These are phyloP conservation scores for Synanthedon tipuliformis DNA, from an alignment of 2,888 invertebrate species.

Conservation along the genomic window DNA sequence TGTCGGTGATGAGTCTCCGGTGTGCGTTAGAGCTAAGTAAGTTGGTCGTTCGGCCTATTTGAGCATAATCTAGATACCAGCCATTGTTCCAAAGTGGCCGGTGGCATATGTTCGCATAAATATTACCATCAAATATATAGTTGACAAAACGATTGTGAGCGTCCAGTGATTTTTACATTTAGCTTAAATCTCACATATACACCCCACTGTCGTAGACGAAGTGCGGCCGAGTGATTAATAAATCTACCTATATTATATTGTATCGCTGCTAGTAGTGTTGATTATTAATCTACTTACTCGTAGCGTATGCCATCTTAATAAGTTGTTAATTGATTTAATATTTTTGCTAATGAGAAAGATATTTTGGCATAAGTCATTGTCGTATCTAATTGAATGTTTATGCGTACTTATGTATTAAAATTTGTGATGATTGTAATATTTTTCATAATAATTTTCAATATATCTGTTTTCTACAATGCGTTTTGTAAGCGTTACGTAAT, in stretches of 20 bases:
- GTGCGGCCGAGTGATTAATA: conserved; percentile 18
- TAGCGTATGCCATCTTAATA: conserved; percentile 25
- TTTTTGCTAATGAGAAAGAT: conserved; percentile 9
- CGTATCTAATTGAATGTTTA: conserved; percentile 7
- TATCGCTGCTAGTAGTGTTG: conserved; percentile 8
- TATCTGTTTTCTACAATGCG: conserved; percentile 40
- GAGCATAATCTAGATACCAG: too few relatives aligned
- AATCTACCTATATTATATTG: neutral
- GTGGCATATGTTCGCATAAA: too few relatives aligned
- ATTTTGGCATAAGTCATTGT: conserved; percentile 3
- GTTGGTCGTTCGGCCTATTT: conserved; percentile 13
- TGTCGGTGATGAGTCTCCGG: too few relatives aligned
- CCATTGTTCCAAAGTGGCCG: too few relatives aligned
- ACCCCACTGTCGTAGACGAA: conserved; percentile 7
- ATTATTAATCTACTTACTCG: neutral
- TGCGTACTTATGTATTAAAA: conserved; percentile 58
- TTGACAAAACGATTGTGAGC: conserved; percentile 7
- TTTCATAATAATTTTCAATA: conserved; percentile 50
- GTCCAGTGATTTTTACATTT: conserved; percentile 15
- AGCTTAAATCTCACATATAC: neutral
- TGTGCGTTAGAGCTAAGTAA: too few relatives aligned
- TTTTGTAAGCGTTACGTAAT: conserved; percentile 60
- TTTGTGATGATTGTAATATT: conserved; percentile 48
- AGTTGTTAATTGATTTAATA: conserved; percentile 35
- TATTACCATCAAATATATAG: conserved; percentile 1